Evolutionary conservation across 2,888 invertebrate genomes (phyloP).

Genomic region (Apotomis capreana): DNA sequence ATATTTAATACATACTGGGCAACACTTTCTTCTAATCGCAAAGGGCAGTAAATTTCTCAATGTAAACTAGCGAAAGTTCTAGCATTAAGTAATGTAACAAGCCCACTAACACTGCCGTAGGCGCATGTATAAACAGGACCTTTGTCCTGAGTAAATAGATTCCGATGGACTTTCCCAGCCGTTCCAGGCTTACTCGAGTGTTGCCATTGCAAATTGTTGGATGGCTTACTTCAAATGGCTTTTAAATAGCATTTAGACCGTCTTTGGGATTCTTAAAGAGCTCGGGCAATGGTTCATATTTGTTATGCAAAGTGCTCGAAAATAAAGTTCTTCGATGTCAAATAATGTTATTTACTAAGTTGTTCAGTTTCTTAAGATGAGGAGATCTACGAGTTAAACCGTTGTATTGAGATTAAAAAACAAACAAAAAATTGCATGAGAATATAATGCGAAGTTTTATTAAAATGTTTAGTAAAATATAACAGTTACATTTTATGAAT

Average conservation of each 20-base stretch:
- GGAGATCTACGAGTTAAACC: too few species aligned
- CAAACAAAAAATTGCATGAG: too few species aligned
- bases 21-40: too few species aligned
- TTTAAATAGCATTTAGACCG: conserved; percentile 3
- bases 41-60: neutral
- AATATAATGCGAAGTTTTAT: too few species aligned
- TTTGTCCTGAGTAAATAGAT: conserved; percentile 51
- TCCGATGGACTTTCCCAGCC: conserved; percentile 45
- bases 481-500: too few species aligned
- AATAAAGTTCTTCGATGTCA: too few species aligned
- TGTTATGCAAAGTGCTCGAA: neutral
- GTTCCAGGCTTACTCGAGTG: conserved; percentile 13
- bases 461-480: too few species aligned
- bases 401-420: too few species aligned
- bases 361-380: too few species aligned
- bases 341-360: too few species aligned
- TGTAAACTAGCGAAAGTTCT: conserved; percentile 11
- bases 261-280: neutral
- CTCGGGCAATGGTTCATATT: neutral
- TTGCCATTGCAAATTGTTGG: conserved; percentile 27
- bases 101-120: conserved; percentile 32
- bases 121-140: conserved; percentile 48
- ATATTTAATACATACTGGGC: too few species aligned
- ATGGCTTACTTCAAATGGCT: conserved; percentile 14
- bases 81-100: conserved; percentile 37